Base-by-base conservation (phyloP, 2,888 invertebrate genomes). In the Cyclophora albipunctata region DNA sequence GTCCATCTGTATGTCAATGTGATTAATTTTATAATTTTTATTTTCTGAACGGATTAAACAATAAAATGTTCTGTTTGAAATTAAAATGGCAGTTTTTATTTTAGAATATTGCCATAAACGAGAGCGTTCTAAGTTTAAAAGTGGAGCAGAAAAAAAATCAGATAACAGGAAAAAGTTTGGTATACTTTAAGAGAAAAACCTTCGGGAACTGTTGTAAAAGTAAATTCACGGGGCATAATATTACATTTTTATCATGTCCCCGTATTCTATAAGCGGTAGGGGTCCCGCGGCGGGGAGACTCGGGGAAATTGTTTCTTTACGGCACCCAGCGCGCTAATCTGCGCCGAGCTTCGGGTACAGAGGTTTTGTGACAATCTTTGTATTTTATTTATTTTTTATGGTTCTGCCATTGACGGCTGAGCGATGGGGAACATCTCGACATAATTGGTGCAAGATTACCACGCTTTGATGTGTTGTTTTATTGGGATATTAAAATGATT, bases 31-130 rank as follows among this genome's bases (percentile, higher is more conserved):
- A 69, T 71, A 68, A 69, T 64, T 68, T 66, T 82, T 84, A 78
- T 83, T 84, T 78, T 83, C 80, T 84, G 80, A 85, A 86, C 85
- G 87, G 84, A 86, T 87, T 85, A 84, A 85, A 83, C 80, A 87
- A 88, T 88, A 86, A 88, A 88, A 87, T 88, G 88, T 88, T 88
- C 87, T 88, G 87, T 88, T 88, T 88, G 82, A 81, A 84, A 84
- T 85, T 78, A 75, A 62, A 62, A 59, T 70, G 66, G 79, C 64
- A 72, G 81, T 88, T 87, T 86, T 62, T 62, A 58, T 59, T 60
- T 42, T 37, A 52, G 52, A 51, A 41, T 46, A 48, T 43, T 50
- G 55, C 54, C 54, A 57, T 37, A 43, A 33, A 33, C 5, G 20
- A 43, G 6, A 43, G 43, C 33, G 20, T 34, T 34, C 33, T 34